Base-by-base conservation (phyloP, 1,140 invertebrate genomes). In the Marisa cornuarietis region DNA sequence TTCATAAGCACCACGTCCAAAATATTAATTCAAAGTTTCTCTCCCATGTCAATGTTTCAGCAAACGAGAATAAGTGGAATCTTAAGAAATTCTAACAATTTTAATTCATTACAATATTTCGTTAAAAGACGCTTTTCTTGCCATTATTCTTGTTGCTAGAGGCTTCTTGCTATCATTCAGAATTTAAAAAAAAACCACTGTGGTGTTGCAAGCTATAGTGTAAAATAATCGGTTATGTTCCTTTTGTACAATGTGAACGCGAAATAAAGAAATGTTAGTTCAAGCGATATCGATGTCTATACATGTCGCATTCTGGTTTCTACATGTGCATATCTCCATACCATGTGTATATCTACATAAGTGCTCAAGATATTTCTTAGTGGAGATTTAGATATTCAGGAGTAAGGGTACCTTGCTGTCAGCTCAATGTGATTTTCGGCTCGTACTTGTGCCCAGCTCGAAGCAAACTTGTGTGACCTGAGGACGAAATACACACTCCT, bases 381-480 rank as follows among this genome's bases (percentile, higher is more conserved):
- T 63, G 62, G 6, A 42, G 31, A 42, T 42, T 42, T 42, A 42
- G 3, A 42, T 2, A 42, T 42, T 42, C 31, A 42, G 31, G 31
- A 42, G 31, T 2, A 14, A 11, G 11, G 16, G 16, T 68, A 73
- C 71, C 71, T 73, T 51, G 76, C 49, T 52, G 31, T 52, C n/a
- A 77, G 13, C 42, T 77, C 76, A 13, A 77, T 51, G 65, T 69
- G 76, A 31, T 77, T 77, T 51, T 77, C 76, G 8, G 76, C 76
- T 54, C 76, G 76, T 9, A 77, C 76, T 49, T 77, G 76, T n/a
- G 76, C 76, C 76, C 76, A 77, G 42, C 31, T 77, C 42, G 76
- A 68, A 5, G 76, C 76, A 51, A 77, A 77, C 49, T 51, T 51
- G 76, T 16, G 52, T n/a, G 14, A 54, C 24, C 76, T 77, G 62